Evolutionary conservation across 2,888 invertebrate genomes (phyloP).

Genomic region (Plebejus anna): DNA sequence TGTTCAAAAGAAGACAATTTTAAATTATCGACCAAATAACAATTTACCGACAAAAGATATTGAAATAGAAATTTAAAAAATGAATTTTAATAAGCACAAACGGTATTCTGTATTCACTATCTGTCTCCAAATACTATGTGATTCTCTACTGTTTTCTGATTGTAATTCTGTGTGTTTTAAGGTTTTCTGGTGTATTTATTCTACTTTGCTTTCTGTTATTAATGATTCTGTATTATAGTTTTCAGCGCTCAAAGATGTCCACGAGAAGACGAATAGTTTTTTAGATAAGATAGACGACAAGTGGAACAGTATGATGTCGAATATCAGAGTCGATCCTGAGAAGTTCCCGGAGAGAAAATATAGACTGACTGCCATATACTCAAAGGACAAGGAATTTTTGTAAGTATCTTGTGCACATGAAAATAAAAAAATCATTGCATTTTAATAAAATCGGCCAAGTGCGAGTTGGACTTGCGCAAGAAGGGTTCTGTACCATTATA

Average conservation of each 20-base stretch:
- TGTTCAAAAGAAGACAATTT: too few relatives aligned
- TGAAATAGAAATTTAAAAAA: too few relatives aligned
- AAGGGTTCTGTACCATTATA: too few relatives aligned
- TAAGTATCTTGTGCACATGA: constrained; percentile 72
- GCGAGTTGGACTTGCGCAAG: too few relatives aligned
- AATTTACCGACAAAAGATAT: too few relatives aligned
- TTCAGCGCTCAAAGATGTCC: constrained; percentile 81
- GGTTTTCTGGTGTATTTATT: not conserved
- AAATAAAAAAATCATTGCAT: not conserved
- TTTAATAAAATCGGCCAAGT: not conserved
- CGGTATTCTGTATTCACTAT: not conserved
- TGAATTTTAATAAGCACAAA: not conserved
- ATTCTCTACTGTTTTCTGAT: not conserved
- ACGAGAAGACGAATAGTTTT: constrained; percentile 80
- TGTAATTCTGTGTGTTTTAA: not conserved
- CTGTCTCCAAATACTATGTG: not conserved
- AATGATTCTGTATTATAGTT: constrained; percentile 60
- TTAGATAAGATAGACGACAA: constrained; percentile 78
- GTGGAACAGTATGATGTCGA: constrained; percentile 78
- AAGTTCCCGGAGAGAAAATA: constrained; percentile 89
- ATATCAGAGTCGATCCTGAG: constrained; percentile 83
- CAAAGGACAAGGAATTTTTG: constrained; percentile 95
- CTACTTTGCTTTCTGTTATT: not conserved
- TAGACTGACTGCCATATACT: constrained; percentile 92
- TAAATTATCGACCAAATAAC: too few relatives aligned